Conservation (phyloP, 2,113 vertebrate species). For the Phalacrocorax brasilianus region DNA sequence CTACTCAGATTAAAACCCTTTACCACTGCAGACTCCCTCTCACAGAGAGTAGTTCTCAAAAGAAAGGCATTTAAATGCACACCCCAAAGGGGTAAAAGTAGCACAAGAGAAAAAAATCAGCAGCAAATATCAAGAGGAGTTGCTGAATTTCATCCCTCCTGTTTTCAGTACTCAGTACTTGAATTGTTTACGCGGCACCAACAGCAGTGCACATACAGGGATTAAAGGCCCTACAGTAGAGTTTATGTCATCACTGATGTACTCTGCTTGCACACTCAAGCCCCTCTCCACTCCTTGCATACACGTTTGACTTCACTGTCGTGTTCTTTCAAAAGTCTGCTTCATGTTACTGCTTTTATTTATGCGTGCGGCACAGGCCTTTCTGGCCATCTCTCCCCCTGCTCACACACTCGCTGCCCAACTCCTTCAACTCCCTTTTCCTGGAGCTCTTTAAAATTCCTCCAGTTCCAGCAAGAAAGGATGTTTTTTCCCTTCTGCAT, state of each 20-base stretch:
- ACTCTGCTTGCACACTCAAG: neutral
- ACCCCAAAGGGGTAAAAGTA: neutral
- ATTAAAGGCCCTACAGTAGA: neutral
- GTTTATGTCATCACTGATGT: neutral
- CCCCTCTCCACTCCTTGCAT: neutral
- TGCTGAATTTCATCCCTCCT: neutral
- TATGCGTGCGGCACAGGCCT: neutral
- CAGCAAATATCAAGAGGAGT: neutral
- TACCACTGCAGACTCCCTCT: neutral
- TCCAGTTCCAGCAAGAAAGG: neutral
- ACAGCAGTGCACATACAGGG: neutral
- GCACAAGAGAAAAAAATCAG: neutral
- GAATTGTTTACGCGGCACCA: neutral
- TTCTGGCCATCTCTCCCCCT: neutral
- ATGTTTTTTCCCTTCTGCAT: neutral
- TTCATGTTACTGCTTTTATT: neutral
- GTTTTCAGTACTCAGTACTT: neutral
- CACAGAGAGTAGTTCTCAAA: neutral
- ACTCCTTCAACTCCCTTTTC: neutral
- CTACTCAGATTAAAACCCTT: neutral
- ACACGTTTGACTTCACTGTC: neutral
- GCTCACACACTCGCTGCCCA: neutral
- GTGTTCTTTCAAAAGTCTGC: neutral
- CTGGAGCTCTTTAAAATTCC: conserved; percentile 1
- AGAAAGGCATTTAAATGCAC: neutral